These are phyloP conservation scores for Brachionus calyciflorus DNA, from an alignment of 1,140 invertebrate genomes.

Conservation along the genomic window DNA sequence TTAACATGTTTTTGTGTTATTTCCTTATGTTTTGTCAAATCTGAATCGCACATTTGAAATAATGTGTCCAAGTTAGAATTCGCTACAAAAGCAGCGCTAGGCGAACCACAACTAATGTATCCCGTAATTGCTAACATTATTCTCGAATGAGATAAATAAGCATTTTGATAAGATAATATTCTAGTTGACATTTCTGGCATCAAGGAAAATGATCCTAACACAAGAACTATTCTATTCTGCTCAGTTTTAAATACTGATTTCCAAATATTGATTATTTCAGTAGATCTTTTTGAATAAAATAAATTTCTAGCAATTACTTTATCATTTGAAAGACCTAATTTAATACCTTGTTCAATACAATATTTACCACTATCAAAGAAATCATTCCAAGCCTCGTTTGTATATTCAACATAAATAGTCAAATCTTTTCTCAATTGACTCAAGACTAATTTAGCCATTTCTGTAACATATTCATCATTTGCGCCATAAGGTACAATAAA, in stretches of 20 bases:
- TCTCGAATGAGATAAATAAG: conserved; percentile 16
- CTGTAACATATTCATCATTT: conserved; percentile 50
- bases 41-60: not conserved
- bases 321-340: conserved; percentile 47
- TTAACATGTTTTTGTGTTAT: not conserved
- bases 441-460: conserved; percentile 49
- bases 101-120: conserved; percentile 51
- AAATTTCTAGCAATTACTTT: conserved; percentile 50
- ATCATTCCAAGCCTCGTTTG: conserved; percentile 53
- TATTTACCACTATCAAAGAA: conserved; percentile 51
- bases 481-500: conserved; percentile 52
- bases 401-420: conserved; percentile 51
- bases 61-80: not conserved
- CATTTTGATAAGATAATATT: conserved; percentile 50
- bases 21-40: not conserved
- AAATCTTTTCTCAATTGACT: not conserved
- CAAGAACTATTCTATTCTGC: conserved; percentile 48
- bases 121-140: conserved; percentile 51
- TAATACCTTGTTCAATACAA: conserved; percentile 49
- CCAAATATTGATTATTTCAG: conserved; percentile 50
- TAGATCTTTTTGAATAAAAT: conserved; percentile 51
- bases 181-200: conserved; percentile 50
- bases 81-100: conserved; percentile 49
- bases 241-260: conserved; percentile 47
- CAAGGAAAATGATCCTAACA: conserved; percentile 52